Evolutionary conservation across 2,888 invertebrate species (phyloP).

Genomic region (Cephus pulcher): DNA sequence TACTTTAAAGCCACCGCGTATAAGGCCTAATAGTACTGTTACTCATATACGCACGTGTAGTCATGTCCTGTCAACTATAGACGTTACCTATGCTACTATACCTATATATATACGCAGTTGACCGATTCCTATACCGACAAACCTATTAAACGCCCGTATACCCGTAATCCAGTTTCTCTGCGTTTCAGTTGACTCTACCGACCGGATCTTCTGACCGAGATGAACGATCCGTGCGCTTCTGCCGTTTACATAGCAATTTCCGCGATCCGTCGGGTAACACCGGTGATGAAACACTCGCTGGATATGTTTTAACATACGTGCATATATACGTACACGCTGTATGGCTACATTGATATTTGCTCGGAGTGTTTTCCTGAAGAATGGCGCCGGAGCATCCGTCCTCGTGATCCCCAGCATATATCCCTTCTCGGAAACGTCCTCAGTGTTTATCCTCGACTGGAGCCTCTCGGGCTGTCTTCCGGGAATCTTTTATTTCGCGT

Average conservation of each 20-base stretch:
- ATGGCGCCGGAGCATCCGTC: not conserved
- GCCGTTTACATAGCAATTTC: not conserved
- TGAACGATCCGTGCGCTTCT: not conserved
- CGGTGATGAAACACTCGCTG: not conserved
- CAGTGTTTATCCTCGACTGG: not conserved
- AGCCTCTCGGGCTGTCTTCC: slow-evolving; percentile 1
- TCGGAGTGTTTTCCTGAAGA: not conserved
- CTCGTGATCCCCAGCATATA: not conserved
- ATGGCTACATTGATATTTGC: not conserved
- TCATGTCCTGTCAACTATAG: not conserved
- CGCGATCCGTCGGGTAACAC: not conserved
- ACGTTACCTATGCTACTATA: not conserved
- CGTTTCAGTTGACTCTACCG: not conserved
- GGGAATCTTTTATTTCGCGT: slow-evolving; percentile 2
- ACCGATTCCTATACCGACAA: not conserved
- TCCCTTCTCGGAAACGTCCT: not conserved
- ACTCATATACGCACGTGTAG: not conserved
- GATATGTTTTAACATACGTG: not conserved
- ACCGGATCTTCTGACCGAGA: not conserved
- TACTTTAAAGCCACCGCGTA: not conserved
- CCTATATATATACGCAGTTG: not conserved
- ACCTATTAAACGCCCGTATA: not conserved
- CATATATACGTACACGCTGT: not conserved
- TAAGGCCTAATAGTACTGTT: not conserved
- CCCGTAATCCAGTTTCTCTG: not conserved